These are phyloP conservation scores for Nymphalis polychloros DNA, from an alignment of 2,888 invertebrate species.

Conservation along the genomic window DNA sequence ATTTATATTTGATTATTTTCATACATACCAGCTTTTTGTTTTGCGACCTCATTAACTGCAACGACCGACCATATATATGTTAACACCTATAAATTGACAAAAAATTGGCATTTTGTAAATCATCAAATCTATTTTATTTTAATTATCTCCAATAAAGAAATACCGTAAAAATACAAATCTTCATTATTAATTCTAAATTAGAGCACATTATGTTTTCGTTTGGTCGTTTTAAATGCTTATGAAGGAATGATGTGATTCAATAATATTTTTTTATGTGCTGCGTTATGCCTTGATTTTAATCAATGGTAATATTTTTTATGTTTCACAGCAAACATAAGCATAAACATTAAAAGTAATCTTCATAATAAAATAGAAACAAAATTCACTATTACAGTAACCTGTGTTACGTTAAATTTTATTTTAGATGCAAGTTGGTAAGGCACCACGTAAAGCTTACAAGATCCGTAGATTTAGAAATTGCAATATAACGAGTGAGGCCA, in stretches of 20 bases:
- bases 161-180: constrained; percentile 53
- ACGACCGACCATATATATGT: constrained; percentile 24
- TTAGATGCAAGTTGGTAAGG: constrained; percentile 16
- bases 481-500: constrained; percentile 52
- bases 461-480: constrained; percentile 47
- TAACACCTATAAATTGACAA: constrained; percentile 41
- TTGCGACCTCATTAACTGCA: constrained; percentile 44
- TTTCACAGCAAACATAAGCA: neutral
- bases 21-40: constrained; percentile 51
- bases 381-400: constrained; percentile 6
- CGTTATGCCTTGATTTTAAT: constrained; percentile 62
- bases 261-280: constrained; percentile 20
- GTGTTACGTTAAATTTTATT: constrained; percentile 8
- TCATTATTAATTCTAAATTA: constrained; percentile 35
- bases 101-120: neutral
- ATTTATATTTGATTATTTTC: too few species aligned
- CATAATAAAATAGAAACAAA: neutral
- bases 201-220: constrained; percentile 27
- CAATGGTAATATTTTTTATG: constrained; percentile 10
- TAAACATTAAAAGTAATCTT: neutral
- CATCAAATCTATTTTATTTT: neutral
- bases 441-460: constrained; percentile 37
- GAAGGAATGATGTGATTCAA: constrained; percentile 8
- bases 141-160: neutral
- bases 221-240: constrained; percentile 11